Base-by-base conservation (phyloP, 2,888 invertebrate species). In the Polietes domitor region DNA sequence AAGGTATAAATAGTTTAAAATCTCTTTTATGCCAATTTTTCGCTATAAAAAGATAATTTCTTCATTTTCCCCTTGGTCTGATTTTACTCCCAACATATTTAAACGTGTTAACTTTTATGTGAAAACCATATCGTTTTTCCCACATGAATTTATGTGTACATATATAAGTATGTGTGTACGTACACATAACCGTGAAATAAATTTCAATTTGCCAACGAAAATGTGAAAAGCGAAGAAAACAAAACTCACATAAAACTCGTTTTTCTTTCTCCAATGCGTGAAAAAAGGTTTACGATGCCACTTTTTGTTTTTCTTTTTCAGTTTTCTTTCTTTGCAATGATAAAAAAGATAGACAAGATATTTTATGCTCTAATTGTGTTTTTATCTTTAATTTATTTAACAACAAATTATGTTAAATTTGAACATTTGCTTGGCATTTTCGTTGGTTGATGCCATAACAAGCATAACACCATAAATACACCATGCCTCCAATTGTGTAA, bases 291-390 rank as follows among this genome's bases (percentile, higher is more conserved):
- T 21, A 53, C 10, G 53, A 21, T 21, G 19, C 10, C 0, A 21
- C 0, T 53, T 53, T 21, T 21, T 53, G n/a, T 53, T 58, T 7
- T 58, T 26, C 26, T 12, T 26, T 6, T 10, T 17, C 17, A 50
- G n/a, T 6, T 55, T 58, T 58, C 12, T 26, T 24, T 24, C 26
- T 10, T 1, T 58, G 19, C 15, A 32, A 32, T 15, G 32, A 17
- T 17, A 15, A 32, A 15, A 65, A 65, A 41, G n/a, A 63, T 50
- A 73, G 63, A 74, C 53, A 50, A 80, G 17, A 76, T 15, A 77
- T 78, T 81, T 78, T 81, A 78, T 84, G 84, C 84, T 81, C 84
- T 78, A 78, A 81, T 84, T 84, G 81, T 68, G 71, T 78, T 78
- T 78, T 78, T 70, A 55, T 77, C 7, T 43, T 10, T 50, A 24